Evolutionary conservation across 2,797 vertebrate species (phyloP), one percentile per base, ranked within the genome.

Genomic region (Pristis pectinata): DNA sequence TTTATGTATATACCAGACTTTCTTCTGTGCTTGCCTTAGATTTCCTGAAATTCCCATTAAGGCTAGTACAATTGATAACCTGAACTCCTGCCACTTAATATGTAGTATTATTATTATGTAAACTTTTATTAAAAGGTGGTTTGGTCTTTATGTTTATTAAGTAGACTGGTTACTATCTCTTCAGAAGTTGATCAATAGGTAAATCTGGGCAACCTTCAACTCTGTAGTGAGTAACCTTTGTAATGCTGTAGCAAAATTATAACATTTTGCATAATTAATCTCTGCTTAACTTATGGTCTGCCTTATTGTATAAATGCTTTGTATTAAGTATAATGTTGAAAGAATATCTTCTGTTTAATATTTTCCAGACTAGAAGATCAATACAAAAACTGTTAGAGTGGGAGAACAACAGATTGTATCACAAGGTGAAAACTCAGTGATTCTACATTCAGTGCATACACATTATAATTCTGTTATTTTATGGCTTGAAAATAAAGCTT

Each of bases 351-450:
- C 56, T 27, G 59, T 53, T 94, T 41, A 37, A 30, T 94, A n/a
- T 96, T 96, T 96, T 92, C 94, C 97, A 99, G 99, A 99, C 99
- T 94, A 98, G 98, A 97, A 97, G 98, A 96, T 99, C 99, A 83
- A 98, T 99, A 97, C 98, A 99, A 97, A 99, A 99, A 97, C 97
- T 99, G 96, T 96, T 99, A 97, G 98, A 99, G 97, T 99, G 99
- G 99, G 99, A 99, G 97, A 99, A 99, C 97, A 99, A 99, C 97
- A 97, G 99, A 97, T 97, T 99, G 96, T 99, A 99, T 97, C 99
- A 99, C 96, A 99, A 99, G 98, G 99, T 99, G 98, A 98, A 97
- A 93, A 95, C 95, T 91, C 87, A 79, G 8, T 67, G 8, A 67
- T 11, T 44, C 24, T 15, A 6, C 8, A 22, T 95, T 94, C 91